These are phyloP conservation scores for Circaetus gallicus DNA, from an alignment of 2,113 vertebrate species.

Conservation along the genomic window DNA sequence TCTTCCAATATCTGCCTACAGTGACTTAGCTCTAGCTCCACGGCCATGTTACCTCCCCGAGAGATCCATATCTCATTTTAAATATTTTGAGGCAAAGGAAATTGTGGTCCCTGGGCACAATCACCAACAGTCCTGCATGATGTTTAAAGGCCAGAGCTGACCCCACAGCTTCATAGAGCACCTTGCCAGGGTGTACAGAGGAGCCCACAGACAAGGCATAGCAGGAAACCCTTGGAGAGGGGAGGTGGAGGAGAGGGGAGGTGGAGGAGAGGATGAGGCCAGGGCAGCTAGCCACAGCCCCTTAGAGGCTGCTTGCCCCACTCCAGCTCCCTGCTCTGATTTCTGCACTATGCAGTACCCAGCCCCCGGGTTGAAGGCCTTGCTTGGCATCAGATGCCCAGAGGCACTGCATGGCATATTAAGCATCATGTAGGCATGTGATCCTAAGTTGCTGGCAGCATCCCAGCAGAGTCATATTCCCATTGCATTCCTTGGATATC, in stretches of 20 bases:
- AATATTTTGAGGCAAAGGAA: neutral
- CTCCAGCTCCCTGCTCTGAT: neutral
- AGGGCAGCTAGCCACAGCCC: neutral
- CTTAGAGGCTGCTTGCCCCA: neutral
- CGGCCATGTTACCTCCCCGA: neutral
- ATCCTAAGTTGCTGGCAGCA: constrained; percentile 36
- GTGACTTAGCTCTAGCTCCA: neutral
- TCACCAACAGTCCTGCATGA: neutral
- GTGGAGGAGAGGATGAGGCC: neutral
- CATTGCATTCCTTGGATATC: constrained; percentile 63
- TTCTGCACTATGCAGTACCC: neutral
- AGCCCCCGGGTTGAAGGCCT: neutral
- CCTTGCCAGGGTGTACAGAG: neutral
- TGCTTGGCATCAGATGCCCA: neutral
- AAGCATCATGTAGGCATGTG: constrained; percentile 38
- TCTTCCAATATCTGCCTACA: neutral
- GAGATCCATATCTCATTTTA: neutral
- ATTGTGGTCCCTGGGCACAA: neutral
- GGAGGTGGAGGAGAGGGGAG: neutral
- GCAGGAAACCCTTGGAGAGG: neutral
- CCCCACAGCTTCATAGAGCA: neutral
- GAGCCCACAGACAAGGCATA: neutral
- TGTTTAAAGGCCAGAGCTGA: neutral
- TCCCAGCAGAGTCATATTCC: constrained; percentile 52
- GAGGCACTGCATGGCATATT: constrained; percentile 40